Evolutionary conservation across 2,888 invertebrate species (phyloP).

Genomic region (Linnaemya tessellans): DNA sequence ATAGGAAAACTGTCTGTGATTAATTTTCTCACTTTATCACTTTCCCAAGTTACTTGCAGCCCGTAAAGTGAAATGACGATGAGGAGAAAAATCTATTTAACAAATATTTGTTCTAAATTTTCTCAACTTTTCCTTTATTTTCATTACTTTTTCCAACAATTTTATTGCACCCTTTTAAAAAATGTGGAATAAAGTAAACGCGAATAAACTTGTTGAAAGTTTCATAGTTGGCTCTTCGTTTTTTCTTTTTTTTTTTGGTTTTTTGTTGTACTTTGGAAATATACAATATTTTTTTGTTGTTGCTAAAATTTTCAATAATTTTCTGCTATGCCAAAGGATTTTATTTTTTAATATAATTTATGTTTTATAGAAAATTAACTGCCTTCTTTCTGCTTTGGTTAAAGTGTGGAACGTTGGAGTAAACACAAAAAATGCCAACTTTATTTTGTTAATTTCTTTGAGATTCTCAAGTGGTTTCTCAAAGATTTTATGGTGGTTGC

Average conservation of each 20-base stretch:
- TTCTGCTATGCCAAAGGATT: slow-evolving; percentile 35
- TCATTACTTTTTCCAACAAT: slow-evolving; percentile 37
- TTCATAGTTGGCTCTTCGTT: slow-evolving; percentile 50
- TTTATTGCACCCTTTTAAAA: slow-evolving; percentile 47
- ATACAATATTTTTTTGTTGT: slow-evolving; percentile 41
- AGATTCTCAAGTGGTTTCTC: slow-evolving; percentile 67
- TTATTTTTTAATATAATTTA: slow-evolving; percentile 57
- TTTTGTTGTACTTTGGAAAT: slow-evolving; percentile 39
- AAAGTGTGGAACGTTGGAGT: slow-evolving; percentile 2
- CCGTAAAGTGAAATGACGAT: slow-evolving; percentile 51
- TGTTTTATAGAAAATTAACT: slow-evolving; percentile 72
- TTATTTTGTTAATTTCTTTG: slow-evolving; percentile 64
- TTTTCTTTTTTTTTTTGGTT: background rate
- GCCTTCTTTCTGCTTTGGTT: slow-evolving; percentile 30
- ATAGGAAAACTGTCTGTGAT: slow-evolving; percentile 71
- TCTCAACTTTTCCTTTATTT: slow-evolving; percentile 32
- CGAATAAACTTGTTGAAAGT: slow-evolving; percentile 66
- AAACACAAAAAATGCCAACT: slow-evolving; percentile 58
- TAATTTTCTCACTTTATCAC: slow-evolving; percentile 72
- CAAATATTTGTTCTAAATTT: slow-evolving; percentile 70
- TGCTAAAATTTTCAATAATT: slow-evolving; percentile 45
- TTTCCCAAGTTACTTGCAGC: slow-evolving; percentile 50
- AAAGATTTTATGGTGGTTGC: slow-evolving; percentile 67
- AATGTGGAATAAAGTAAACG: background rate
- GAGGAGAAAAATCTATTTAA: slow-evolving; percentile 44